Evolutionary conservation across 2,797 vertebrate genomes (phyloP), one percentile per base, ranked within the genome.

Genomic region (Syngnathus acus): DNA sequence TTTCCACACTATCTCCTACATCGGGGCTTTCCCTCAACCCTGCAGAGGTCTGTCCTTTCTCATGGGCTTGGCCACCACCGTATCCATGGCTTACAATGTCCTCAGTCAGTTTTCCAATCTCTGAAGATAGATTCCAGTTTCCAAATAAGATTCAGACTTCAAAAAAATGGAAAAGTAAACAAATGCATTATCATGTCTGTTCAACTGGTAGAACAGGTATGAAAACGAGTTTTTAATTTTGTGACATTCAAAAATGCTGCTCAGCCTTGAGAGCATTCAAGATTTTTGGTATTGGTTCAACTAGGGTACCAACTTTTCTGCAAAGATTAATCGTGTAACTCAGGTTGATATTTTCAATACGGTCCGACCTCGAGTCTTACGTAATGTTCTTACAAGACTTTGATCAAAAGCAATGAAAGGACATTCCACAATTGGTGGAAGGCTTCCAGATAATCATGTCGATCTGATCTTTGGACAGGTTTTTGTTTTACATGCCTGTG

Each of bases 11-110:
- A 38, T 96, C 0, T 74, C 92, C 0, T 99, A 98, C 64, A 0
- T 97, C 47, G 9, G 63, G 0, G 75, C 84, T 1, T 82, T 98
- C 23, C 95, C 94, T 23, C 95, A 97, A 82, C 95, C 95, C 2
- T 47, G 89, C 76, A 89, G 96, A 16, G 93, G 0, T 1, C 62
- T 96, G 69, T 67, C 84, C 48, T 98, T 86, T 73, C 0, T 83
- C 0, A 0, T 71, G 17, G 96, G 93, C 0, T 64, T 89, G 60
- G 13, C 79, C 1, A 80, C 82, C 60, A 98, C 91, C 51, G 14
- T 91, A 17, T 95, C 91, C 0, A 98, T 98, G 95, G 88, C 91
- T 0, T 93, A 90, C 80, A 81, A 57, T 4, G 73, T 94, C 48
- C 83, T 98, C 62, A 88, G 67, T 26, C 53, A 65, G 0, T 81